Evolutionary conservation across 2,797 vertebrate genomes (phyloP), one percentile per base, ranked within the genome.

Genomic region (Mergus octosetaceus): DNA sequence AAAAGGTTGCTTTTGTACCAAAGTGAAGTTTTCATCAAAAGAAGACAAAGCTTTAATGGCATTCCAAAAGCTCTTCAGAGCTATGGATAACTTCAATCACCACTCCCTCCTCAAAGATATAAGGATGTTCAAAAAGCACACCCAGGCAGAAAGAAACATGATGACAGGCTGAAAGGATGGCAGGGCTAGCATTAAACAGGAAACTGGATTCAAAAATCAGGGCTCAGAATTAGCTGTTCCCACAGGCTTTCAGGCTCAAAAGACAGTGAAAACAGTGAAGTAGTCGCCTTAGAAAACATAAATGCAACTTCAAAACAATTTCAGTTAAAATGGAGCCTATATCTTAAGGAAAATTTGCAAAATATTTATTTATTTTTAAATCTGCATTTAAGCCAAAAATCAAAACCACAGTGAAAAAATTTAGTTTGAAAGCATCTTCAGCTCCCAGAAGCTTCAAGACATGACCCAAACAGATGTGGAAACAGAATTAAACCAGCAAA

Each of bases 401-500:
- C 61, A 87, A 95, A 93, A 85, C 71, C 68, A 79, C 53, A 79
- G 36, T 41, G 4, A 54, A 78, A 88, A 51, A 72, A 36, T 21
- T 3, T 4, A 61, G 25, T 73, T 77, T 54, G 22, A 53, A 77
- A 53, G 47, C 61, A 27, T 47, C 88, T 94, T 91, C 56, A 79
- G 24, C 68, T 92, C 57, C 45, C 17, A 43, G 45, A 92, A 89
- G 47, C 43, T 92, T 92, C 81, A 83, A 91, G 85, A 89, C 61
- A 78, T 38, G 76, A 92, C 58, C 39, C 68, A 74, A 90, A 89
- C 49, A 92, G 78, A 93, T 77, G 78, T 87, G 38, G 82, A 89
- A 95, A 90, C 36, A 93, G 41, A 94, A 92, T 36, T 74, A 85
- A 92, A 58, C 27, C 43, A 92, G 15, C 54, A 58, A 95, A 76